A percentile compares a stretch with the other conserved stretches of the same genome.
phyloP scores from a whole-genome alignment of 2,113 vertebrate genomes.

The Ploceus nigricollis region DNA sequence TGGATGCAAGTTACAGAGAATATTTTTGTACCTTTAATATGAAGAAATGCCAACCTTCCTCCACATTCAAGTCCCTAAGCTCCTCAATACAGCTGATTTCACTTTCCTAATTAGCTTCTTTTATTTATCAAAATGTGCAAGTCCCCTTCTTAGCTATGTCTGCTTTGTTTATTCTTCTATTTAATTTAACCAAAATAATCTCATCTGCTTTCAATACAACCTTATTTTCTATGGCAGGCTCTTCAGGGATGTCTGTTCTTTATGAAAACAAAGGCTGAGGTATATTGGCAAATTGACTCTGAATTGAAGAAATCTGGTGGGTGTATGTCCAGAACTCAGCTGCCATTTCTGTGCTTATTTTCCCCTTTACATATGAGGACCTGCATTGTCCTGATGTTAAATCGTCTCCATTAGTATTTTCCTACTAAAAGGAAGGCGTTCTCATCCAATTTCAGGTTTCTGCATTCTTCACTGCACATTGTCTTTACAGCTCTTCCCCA shows the following conservation, averaged over 20 bases:
- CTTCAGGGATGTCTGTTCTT: background rate
- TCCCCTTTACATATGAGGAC: background rate
- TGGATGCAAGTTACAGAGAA: background rate
- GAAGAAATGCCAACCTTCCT: background rate
- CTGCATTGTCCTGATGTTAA: background rate
- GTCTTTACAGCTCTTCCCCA: background rate
- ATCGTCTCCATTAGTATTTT: background rate
- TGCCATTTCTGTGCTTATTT: background rate
- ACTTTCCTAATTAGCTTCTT: conserved; percentile 24
- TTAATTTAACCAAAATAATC: background rate
- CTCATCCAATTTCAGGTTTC: background rate
- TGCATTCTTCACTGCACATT: background rate
- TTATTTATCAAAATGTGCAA: conserved; percentile 2
- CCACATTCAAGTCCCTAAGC: background rate
- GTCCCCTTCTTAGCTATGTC: background rate
- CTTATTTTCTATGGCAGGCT: background rate
- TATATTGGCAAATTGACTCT: background rate
- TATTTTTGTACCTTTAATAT: background rate
- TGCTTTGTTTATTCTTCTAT: background rate
- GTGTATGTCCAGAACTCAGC: background rate
- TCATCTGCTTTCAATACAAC: background rate
- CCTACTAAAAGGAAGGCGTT: background rate
- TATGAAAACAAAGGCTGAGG: background rate
- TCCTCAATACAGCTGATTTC: background rate
- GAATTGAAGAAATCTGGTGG: background rate